Percentiles rank a stretch among this genome's conserved stretches.
Conservation (phyloP, 37 sponge, comb jelly and placozoan genomes). For the Aplysina aerophoba region DNA sequence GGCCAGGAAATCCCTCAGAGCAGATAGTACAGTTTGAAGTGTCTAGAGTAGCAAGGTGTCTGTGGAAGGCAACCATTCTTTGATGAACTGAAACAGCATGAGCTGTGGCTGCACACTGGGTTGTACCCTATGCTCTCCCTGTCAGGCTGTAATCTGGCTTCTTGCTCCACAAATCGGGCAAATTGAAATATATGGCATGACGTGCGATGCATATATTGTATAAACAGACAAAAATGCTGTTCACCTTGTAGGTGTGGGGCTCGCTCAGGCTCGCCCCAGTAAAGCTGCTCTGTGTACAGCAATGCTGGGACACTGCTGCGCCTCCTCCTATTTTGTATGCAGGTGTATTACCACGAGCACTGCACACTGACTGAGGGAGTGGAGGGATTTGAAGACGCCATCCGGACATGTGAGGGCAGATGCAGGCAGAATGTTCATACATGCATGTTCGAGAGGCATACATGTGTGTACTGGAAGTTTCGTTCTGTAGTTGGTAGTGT, state of each 20-base stretch:
- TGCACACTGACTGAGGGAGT: background rate
- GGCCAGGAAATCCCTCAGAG: constrained; percentile 2
- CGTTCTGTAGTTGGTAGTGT: too few relatives aligned
- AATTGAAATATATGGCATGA: too few relatives aligned
- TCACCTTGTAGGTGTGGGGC: too few relatives aligned
- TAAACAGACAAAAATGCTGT: too few relatives aligned
- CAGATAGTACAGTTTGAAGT: background rate
- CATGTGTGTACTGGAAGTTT: too few relatives aligned
- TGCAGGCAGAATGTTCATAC: background rate
- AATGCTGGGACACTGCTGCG: too few relatives aligned
- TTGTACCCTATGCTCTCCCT: background rate
- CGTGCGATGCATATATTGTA: too few relatives aligned
- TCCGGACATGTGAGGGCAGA: constrained; percentile 47
- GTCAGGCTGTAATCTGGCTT: background rate
- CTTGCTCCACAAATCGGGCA: too few relatives aligned
- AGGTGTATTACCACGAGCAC: too few relatives aligned
- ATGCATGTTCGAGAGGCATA: background rate
- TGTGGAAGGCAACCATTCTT: background rate
- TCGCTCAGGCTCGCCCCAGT: too few relatives aligned
- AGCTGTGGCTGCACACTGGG: background rate
- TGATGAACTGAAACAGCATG: background rate
- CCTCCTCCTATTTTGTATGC: too few relatives aligned
- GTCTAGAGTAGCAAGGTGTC: background rate
- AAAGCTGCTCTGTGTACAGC: too few relatives aligned
- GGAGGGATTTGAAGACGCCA: constrained; percentile 28